Evolutionary conservation across 2,888 invertebrate genomes (phyloP).

Genomic region (Polietes domitor): DNA sequence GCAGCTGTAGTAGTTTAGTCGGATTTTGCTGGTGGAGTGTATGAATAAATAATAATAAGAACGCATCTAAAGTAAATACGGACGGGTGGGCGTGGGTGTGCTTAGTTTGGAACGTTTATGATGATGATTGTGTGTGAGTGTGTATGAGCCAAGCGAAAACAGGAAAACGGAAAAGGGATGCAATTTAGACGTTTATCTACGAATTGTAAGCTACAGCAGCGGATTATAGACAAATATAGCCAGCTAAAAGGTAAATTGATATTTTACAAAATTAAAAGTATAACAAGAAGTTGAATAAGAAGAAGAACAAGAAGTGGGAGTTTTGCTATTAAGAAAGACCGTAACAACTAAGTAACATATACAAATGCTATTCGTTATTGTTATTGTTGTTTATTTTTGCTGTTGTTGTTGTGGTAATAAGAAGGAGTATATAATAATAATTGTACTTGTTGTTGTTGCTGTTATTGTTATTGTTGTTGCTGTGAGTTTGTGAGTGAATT

Average conservation of each 20-base stretch:
- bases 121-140: no score
- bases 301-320: background rate
- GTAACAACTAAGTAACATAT: background rate
- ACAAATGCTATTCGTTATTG: conserved; percentile 3
- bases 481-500: conserved; percentile 53
- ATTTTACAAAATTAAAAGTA: background rate
- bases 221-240: background rate
- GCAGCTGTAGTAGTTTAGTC: conserved; percentile 6
- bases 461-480: conserved; percentile 32
- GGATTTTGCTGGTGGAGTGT: background rate
- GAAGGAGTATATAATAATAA: background rate
- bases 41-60: conserved; percentile 22
- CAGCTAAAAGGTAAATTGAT: background rate
- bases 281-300: no score
- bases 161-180: background rate
- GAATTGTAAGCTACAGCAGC: background rate
- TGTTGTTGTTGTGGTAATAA: conserved; percentile 29
- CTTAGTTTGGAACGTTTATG: conserved; percentile 19
- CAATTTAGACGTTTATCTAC: conserved; percentile 9
- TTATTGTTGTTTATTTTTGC: background rate
- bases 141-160: background rate
- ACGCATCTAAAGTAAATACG: conserved; percentile 50
- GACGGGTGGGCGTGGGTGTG: no score
- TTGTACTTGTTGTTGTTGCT: conserved; percentile 13
- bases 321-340: background rate